Conservation (phyloP, 2,797 vertebrate genomes). For the Argentina silus region DNA sequence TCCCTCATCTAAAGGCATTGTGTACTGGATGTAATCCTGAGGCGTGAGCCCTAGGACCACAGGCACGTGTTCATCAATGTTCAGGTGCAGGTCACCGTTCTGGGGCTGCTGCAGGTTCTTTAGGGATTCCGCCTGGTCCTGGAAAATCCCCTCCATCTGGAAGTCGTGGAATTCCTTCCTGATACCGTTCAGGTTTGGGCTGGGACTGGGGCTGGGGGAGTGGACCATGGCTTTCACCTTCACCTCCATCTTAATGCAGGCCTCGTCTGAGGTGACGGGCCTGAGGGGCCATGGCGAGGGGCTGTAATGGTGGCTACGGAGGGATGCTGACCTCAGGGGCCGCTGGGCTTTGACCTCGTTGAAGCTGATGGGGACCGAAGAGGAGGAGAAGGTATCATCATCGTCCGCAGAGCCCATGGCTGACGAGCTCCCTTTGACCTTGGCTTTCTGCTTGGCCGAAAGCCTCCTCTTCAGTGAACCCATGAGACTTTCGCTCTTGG, state of each 20-base stretch:
- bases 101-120: constrained; percentile 86
- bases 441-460: constrained; percentile 93
- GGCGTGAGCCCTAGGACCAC: constrained; percentile 94
- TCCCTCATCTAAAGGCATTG: constrained; percentile 99
- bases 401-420: constrained; percentile 86
- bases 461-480: constrained; percentile 94
- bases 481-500: constrained; percentile 95
- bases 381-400: constrained; percentile 93
- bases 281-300: constrained; percentile 96
- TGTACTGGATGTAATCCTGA: constrained; percentile 99
- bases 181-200: constrained; percentile 91
- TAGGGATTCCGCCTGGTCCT: constrained; percentile 81
- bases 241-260: constrained; percentile 95
- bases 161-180: constrained; percentile 93
- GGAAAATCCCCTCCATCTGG: constrained; percentile 88
- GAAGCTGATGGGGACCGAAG: constrained; percentile 92
- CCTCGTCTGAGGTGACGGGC: constrained; percentile 90
- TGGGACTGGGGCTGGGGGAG: constrained; percentile 87
- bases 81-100: constrained; percentile 89
- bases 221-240: constrained; percentile 97
- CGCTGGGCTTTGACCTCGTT: constrained; percentile 92
- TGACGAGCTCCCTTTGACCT: constrained; percentile 87
- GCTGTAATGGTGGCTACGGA: constrained; percentile 96
- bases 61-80: constrained; percentile 95
- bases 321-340: constrained; percentile 90